Percentiles rank a stretch among this genome's conserved stretches.
Conservation (phyloP, 2,888 invertebrate species). For the Lithophane semibrunnea region DNA sequence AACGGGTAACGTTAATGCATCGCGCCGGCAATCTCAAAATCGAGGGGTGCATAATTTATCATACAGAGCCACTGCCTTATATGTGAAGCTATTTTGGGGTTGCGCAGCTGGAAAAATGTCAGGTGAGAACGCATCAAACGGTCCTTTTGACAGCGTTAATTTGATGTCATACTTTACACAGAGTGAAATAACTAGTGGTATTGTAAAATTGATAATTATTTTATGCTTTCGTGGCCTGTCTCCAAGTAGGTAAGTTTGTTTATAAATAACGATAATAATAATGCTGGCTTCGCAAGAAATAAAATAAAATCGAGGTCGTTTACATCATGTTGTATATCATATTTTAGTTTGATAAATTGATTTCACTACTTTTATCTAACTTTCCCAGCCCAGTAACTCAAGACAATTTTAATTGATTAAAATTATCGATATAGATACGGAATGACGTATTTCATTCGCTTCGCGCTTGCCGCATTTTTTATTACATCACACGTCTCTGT, state of each 20-base stretch:
- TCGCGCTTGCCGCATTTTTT: conserved; percentile 73
- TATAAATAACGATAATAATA: neutral
- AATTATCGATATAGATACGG: neutral
- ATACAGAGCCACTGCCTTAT: conserved; percentile 79
- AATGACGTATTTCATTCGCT: conserved; percentile 1
- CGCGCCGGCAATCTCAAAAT: conserved; percentile 85
- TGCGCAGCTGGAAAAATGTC: conserved; percentile 39
- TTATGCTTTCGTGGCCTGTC: neutral
- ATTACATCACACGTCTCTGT: conserved; percentile 88
- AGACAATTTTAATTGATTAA: neutral
- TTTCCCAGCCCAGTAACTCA: neutral
- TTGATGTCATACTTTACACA: neutral
- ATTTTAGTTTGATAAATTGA: too few species aligned
- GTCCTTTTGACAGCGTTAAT: neutral
- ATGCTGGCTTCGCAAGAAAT: neutral
- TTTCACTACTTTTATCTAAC: neutral
- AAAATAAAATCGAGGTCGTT: neutral
- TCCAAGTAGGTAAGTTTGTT: neutral
- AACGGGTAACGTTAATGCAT: conserved; percentile 86
- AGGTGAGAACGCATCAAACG: conserved; percentile 8
- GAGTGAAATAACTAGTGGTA: neutral
- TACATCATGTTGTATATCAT: too few species aligned
- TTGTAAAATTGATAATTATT: neutral
- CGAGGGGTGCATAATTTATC: conserved; percentile 90
- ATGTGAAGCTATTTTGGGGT: conserved; percentile 83